Conservation (phyloP, 2,797 vertebrate genomes). For the Momotus momota region DNA sequence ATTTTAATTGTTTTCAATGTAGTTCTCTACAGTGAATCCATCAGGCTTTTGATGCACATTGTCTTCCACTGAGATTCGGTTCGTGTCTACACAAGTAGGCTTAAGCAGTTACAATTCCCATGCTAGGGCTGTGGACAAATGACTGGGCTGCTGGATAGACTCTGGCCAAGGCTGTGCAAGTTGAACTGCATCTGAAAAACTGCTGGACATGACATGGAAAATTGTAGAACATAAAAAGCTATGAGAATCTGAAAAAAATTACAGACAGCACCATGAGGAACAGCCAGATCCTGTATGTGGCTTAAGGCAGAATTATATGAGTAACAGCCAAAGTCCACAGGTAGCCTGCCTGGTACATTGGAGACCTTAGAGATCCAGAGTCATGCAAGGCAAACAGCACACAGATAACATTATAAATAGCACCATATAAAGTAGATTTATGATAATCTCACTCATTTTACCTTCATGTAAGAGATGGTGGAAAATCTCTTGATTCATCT, state of each 20-base stretch:
- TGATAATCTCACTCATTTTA: neutral
- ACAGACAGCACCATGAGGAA: neutral
- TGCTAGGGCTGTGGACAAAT: rapidly evolving
- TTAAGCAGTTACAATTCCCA: neutral
- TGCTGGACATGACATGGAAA: neutral
- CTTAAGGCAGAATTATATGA: neutral
- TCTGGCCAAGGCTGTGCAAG: neutral
- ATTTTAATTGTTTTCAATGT: neutral
- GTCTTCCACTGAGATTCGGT: rapidly evolving
- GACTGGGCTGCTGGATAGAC: neutral
- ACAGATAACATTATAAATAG: neutral
- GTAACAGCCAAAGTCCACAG: neutral
- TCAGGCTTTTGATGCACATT: neutral
- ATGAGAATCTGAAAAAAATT: neutral
- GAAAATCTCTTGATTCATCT: neutral
- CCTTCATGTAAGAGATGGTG: neutral
- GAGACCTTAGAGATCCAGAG: neutral
- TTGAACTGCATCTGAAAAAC: neutral
- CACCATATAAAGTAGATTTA: neutral
- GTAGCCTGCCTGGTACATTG: neutral
- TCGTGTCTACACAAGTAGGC: neutral
- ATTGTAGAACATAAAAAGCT: rapidly evolving
- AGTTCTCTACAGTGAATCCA: neutral
- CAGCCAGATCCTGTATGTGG: neutral
- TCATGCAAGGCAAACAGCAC: neutral